Conservation (phyloP, 1,140 invertebrate species). For the Meloidogyne exigua region DNA sequence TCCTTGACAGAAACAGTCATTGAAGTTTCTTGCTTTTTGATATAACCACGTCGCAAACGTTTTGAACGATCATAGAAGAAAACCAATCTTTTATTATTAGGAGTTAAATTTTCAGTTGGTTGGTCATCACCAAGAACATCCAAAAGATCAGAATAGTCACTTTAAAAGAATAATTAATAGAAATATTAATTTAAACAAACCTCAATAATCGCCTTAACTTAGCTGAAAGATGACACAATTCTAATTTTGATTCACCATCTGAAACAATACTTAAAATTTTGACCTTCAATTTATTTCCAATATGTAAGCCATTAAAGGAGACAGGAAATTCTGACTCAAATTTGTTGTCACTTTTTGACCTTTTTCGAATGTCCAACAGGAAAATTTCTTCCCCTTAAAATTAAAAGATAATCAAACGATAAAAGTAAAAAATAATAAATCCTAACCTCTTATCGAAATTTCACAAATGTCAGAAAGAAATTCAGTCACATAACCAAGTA, state of each 20-base stretch:
- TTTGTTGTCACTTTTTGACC: neutral
- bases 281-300: neutral
- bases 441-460: neutral
- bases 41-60: neutral
- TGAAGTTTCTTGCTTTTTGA: neutral
- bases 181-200: neutral
- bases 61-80: neutral
- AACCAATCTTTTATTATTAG: neutral
- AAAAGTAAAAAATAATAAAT: neutral
- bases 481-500: neutral
- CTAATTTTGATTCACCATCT: neutral
- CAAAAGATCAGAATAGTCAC: slow-evolving; percentile 2
- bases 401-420: neutral
- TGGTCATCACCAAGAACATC: neutral
- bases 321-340: neutral
- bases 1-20: neutral
- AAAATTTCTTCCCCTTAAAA: neutral
- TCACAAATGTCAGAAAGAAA: neutral
- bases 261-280: neutral
- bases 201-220: neutral
- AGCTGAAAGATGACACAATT: neutral
- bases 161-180: neutral
- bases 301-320: neutral
- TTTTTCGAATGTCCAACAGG: neutral
- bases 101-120: neutral